Percentiles rank a stretch among this genome's conserved stretches.
Evolutionary conservation across 2,888 invertebrate genomes (phyloP).

Genomic region (Trisateles emortualis): DNA sequence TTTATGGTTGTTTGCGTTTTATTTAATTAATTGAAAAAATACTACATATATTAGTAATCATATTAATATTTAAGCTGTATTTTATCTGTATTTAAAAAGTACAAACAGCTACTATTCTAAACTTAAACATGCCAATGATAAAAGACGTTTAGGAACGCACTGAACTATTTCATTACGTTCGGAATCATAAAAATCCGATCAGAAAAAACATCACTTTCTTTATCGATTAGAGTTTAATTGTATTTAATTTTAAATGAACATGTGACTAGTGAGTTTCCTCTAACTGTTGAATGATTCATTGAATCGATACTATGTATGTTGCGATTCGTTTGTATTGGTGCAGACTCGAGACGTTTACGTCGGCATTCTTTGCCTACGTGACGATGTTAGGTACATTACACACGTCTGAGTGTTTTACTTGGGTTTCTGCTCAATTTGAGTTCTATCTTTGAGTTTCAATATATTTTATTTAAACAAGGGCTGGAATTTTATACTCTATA

Average conservation of each 20-base stretch:
- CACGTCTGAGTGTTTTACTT: conserved; percentile 24
- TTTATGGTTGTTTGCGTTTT: too few relatives aligned
- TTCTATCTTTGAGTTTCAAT: not conserved
- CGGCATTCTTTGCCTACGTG: conserved; percentile 29
- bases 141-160: not conserved
- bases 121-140: too few relatives aligned
- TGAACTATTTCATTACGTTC: not conserved
- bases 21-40: too few relatives aligned
- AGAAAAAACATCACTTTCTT: conserved; percentile 42
- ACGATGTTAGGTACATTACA: conserved; percentile 7
- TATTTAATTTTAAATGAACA: conserved; percentile 34
- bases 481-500: too few relatives aligned
- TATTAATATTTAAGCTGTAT: too few relatives aligned
- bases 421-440: conserved; percentile 1
- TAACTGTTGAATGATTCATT: conserved; percentile 54
- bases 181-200: not conserved
- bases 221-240: conserved; percentile 39
- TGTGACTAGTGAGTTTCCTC: conserved; percentile 30
- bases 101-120: too few relatives aligned
- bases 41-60: too few relatives aligned
- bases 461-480: not conserved
- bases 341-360: conserved; percentile 13
- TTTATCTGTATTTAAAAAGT: too few relatives aligned
- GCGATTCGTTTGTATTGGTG: conserved; percentile 33
- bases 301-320: conserved; percentile 37